A percentile compares a stretch with the other conserved stretches of the same genome.
These are phyloP conservation scores for Catocala nupta DNA, from an alignment of 2,888 invertebrate species.

Conservation along the genomic window DNA sequence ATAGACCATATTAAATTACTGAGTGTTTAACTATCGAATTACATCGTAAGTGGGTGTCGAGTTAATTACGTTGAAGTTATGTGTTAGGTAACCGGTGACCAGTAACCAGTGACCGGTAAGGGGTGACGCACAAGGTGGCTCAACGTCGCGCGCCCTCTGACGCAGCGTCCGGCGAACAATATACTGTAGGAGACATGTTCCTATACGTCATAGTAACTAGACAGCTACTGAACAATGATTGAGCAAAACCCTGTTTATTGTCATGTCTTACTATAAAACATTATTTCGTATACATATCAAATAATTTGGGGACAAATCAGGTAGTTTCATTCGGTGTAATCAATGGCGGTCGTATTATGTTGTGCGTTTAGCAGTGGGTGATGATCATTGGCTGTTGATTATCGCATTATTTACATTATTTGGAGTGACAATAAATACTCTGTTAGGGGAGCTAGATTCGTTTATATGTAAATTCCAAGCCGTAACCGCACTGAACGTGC, in stretches of 20 bases:
- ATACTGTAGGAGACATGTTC: constrained; percentile 52
- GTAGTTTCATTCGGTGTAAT: constrained; percentile 53
- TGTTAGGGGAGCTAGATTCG: constrained; percentile 66
- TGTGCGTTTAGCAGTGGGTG: constrained; percentile 53
- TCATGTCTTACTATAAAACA: constrained; percentile 50
- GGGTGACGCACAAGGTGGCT: constrained; percentile 7
- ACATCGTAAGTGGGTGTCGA: background rate
- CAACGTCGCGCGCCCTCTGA: constrained; percentile 13
- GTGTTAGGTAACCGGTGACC: background rate
- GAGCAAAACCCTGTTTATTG: constrained; percentile 66
- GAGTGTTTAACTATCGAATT: background rate
- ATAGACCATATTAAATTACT: background rate
- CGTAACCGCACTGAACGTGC: constrained; percentile 26
- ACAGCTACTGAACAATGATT: constrained; percentile 67
- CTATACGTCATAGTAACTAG: constrained; percentile 49
- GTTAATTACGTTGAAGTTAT: background rate
- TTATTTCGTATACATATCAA: constrained; percentile 81
- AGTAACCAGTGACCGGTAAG: background rate
- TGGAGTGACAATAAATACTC: constrained; percentile 73
- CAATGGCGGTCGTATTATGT: constrained; percentile 51
- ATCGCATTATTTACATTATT: constrained; percentile 51
- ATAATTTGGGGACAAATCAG: constrained; percentile 63
- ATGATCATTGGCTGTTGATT: constrained; percentile 51
- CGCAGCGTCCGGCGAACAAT: constrained; percentile 38
- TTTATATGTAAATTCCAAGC: constrained; percentile 51